Conservation (phyloP, 2,113 vertebrate species). For the Corvus moneduloides region DNA sequence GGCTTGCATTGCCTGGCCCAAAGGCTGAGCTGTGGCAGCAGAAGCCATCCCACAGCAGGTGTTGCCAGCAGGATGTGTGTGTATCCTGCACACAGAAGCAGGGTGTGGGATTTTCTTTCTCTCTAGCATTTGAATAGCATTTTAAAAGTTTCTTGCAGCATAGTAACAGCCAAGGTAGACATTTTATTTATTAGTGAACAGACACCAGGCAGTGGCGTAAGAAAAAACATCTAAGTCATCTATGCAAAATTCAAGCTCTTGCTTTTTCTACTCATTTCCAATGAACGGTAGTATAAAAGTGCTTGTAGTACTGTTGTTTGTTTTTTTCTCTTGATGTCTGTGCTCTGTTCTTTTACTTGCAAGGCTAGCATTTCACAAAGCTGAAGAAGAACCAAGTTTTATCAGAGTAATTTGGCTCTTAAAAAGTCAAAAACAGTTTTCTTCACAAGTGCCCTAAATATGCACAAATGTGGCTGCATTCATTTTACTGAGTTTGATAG, state of each 20-base stretch:
- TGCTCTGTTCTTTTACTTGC: not conserved
- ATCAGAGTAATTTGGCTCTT: not conserved
- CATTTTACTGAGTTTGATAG: not conserved
- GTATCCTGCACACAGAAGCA: fast-evolving
- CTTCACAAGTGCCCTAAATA: not conserved
- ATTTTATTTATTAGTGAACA: not conserved
- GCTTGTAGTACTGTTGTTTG: not conserved
- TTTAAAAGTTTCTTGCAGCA: not conserved
- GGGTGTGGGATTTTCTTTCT: not conserved
- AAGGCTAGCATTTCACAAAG: not conserved
- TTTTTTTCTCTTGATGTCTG: not conserved
- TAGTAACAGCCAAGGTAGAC: not conserved
- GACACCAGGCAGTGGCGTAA: not conserved
- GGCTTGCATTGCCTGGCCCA: not conserved
- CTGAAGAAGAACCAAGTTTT: not conserved
- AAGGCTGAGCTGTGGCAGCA: not conserved
- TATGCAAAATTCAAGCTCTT: not conserved
- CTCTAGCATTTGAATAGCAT: not conserved
- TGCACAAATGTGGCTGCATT: not conserved
- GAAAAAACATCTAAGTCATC: not conserved
- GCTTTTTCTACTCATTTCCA: not conserved
- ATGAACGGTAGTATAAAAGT: not conserved
- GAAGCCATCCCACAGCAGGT: not conserved
- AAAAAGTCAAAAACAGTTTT: not conserved
- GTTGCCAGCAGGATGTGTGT: fast-evolving